Percentiles rank a stretch among this genome's conserved stretches.
These are phyloP conservation scores for Protula sp. DNA, from an alignment of 2,888 invertebrate genomes.

Conservation along the genomic window DNA sequence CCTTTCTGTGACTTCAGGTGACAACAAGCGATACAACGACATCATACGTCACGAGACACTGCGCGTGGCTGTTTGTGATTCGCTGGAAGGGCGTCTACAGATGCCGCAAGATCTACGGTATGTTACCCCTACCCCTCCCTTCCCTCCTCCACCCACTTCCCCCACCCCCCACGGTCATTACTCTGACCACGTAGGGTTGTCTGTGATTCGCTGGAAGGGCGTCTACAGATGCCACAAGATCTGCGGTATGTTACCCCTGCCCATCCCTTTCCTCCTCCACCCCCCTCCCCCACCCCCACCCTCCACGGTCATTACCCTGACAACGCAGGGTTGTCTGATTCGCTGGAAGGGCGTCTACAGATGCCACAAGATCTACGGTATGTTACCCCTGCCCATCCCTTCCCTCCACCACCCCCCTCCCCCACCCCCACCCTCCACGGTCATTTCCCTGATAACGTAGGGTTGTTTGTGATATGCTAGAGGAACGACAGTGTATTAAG, in stretches of 20 bases:
- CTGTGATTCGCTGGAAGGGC: slow-evolving; percentile 58
- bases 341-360: slow-evolving; percentile 54
- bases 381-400: too few species aligned
- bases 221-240: slow-evolving; percentile 40
- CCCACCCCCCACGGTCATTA: too few species aligned
- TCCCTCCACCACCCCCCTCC: too few species aligned
- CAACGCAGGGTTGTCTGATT: slow-evolving; percentile 60
- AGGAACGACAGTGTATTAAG: slow-evolving; percentile 47
- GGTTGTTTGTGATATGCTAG: slow-evolving; percentile 60
- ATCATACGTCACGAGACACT: slow-evolving; percentile 60
- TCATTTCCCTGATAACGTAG: too few species aligned
- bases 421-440: too few species aligned
- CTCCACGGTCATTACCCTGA: too few species aligned
- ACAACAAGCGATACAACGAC: slow-evolving; percentile 57
- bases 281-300: background rate
- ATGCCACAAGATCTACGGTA: slow-evolving; percentile 49
- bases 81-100: slow-evolving; percentile 54
- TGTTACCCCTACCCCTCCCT: too few species aligned
- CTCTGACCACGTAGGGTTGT: slow-evolving; percentile 59
- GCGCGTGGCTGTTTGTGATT: slow-evolving; percentile 60
- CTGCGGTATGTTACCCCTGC: slow-evolving; percentile 42
- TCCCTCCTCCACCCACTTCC: too few species aligned
- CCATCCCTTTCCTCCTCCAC: too few species aligned
- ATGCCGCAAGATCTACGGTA: slow-evolving; percentile 49
- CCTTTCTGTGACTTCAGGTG: too few species aligned